Conservation (phyloP, 1,140 invertebrate species). For the Pomacea maculata region DNA sequence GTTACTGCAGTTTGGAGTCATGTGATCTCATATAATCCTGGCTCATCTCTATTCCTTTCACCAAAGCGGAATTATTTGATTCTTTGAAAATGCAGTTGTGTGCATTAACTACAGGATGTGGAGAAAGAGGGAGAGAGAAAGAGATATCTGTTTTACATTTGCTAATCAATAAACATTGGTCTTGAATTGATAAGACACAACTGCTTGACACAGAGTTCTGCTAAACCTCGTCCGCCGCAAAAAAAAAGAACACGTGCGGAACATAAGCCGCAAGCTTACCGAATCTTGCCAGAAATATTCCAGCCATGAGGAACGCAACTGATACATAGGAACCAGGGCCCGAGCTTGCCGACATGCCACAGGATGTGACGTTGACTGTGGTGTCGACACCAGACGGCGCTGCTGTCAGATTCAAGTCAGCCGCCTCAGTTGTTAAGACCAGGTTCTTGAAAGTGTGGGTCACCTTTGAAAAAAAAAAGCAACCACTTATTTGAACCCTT, state of each 20-base stretch:
- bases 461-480: neutral
- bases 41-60: no score
- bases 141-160: no score
- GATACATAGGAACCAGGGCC: constrained; percentile 47
- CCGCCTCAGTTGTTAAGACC: neutral
- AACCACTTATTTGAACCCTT: neutral
- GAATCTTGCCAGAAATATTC: constrained; percentile 67
- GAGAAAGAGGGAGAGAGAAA: no score
- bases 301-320: constrained; percentile 63
- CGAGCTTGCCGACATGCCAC: neutral
- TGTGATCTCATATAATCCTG: no score
- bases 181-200: neutral
- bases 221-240: no score
- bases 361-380: neutral
- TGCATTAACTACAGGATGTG: no score
- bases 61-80: no score
- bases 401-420: neutral
- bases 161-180: neutral
- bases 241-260: no score
- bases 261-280: constrained; percentile 54
- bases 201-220: neutral
- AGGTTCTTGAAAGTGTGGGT: neutral
- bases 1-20: no score
- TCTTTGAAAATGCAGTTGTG: no score
- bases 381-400: no score